Conservation (phyloP, 1,140 invertebrate species). For the Drosophila insularis region DNA sequence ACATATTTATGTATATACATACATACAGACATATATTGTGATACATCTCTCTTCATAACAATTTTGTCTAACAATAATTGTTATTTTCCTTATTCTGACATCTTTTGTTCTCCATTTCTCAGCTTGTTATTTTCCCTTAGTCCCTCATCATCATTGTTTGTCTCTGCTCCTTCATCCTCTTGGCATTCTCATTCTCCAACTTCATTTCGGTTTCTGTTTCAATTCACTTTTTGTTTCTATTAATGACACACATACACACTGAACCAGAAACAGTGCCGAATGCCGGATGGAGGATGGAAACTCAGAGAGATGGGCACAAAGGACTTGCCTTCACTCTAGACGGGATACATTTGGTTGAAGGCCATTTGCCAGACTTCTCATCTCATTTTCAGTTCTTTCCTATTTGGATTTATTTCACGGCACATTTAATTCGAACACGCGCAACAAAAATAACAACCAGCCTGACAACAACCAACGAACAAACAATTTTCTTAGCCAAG, state of each 20-base stretch:
- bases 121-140: slow-evolving; percentile 6
- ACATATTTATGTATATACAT: not conserved
- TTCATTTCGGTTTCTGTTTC: slow-evolving; percentile 47
- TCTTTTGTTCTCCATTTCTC: slow-evolving; percentile 42
- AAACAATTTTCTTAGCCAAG: slow-evolving; percentile 25
- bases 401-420: slow-evolving; percentile 74
- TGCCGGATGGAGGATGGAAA: not conserved
- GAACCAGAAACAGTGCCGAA: not conserved
- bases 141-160: slow-evolving; percentile 5
- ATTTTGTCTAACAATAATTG: slow-evolving; percentile 43
- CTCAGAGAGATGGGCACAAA: not conserved
- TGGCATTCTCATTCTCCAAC: slow-evolving; percentile 23
- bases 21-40: slow-evolving; percentile 32
- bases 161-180: slow-evolving; percentile 20
- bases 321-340: slow-evolving; percentile 30
- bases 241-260: slow-evolving; percentile 47
- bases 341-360: slow-evolving; percentile 45
- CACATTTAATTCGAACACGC: slow-evolving; percentile 76
- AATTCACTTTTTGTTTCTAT: slow-evolving; percentile 61
- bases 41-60: not conserved
- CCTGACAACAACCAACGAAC: slow-evolving; percentile 65
- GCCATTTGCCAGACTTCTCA: slow-evolving; percentile 28
- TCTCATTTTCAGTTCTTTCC: slow-evolving; percentile 27
- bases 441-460: slow-evolving; percentile 52
- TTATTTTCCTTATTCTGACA: slow-evolving; percentile 50